Conservation (phyloP, 2,888 invertebrate genomes). For the Aspidiotus rigidus region DNA sequence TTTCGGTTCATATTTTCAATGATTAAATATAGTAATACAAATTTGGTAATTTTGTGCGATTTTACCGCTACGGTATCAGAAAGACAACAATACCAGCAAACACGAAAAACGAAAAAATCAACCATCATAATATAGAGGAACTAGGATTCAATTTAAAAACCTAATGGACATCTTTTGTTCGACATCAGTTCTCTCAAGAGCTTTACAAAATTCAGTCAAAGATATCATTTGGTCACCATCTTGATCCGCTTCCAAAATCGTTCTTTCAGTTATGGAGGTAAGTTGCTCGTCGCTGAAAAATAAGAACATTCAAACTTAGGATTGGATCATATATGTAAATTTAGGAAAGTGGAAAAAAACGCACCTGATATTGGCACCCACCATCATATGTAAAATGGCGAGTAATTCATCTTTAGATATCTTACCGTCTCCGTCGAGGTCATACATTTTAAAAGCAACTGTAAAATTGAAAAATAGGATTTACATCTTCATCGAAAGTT, state of each 20-base stretch:
- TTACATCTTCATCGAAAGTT: too few species aligned
- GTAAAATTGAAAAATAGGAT: conserved; percentile 41
- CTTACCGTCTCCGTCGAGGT: conserved; percentile 92
- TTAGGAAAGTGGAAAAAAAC: conserved; percentile 9
- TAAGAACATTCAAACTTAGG: too few species aligned
- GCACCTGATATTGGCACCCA: conserved; percentile 91
- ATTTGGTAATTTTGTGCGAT: too few species aligned
- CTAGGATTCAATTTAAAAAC: conserved; percentile 67
- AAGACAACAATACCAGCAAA: too few species aligned
- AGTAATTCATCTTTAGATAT: conserved; percentile 92
- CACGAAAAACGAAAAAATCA: too few species aligned
- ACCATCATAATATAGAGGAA: neutral
- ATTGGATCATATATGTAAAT: neutral
- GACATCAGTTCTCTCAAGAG: conserved; percentile 89
- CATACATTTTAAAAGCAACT: conserved; percentile 99
- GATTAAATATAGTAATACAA: too few species aligned
- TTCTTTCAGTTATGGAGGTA: conserved; percentile 92
- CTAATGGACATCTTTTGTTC: conserved; percentile 99
- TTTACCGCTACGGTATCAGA: too few species aligned
- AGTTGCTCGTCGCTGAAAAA: conserved; percentile 71
- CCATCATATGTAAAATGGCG: conserved; percentile 99
- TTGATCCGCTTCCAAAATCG: conserved; percentile 94
- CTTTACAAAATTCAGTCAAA: conserved; percentile 92
- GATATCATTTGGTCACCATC: conserved; percentile 96
- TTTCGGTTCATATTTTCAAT: too few species aligned